A percentile compares a stretch with the other conserved stretches of the same genome.
Evolutionary conservation across 2,888 invertebrate species (phyloP).

Genomic region (Dasypogon diadema): DNA sequence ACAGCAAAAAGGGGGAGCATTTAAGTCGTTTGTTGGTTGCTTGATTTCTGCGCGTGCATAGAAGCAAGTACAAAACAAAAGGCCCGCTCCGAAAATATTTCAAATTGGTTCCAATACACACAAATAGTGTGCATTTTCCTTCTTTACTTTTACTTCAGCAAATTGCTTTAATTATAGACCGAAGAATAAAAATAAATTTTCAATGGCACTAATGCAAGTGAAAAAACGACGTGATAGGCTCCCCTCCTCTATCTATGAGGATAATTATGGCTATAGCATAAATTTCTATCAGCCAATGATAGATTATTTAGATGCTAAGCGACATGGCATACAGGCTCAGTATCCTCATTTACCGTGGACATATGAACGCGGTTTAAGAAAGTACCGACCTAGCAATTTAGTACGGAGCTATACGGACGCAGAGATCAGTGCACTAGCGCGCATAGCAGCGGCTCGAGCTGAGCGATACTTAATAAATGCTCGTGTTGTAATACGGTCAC

Average conservation of each 20-base stretch:
- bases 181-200: conserved; percentile 55
- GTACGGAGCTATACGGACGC: conserved; percentile 76
- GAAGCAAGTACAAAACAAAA: conserved; percentile 13
- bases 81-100: conserved; percentile 24
- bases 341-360: conserved; percentile 79
- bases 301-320: conserved; percentile 82
- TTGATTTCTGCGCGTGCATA: conserved; percentile 1
- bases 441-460: conserved; percentile 77
- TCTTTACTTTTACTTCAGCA: conserved; percentile 38
- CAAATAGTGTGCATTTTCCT: conserved; percentile 13
- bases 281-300: conserved; percentile 91
- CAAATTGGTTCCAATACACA: conserved; percentile 32
- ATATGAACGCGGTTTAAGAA: conserved; percentile 77
- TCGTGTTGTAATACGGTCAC: conserved; percentile 67
- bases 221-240: conserved; percentile 69
- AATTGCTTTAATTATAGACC: conserved; percentile 19
- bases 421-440: conserved; percentile 76
- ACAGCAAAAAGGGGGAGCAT: conserved; percentile 15
- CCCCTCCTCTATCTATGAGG: conserved; percentile 79
- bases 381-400: conserved; percentile 75
- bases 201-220: conserved; percentile 67
- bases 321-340: conserved; percentile 65
- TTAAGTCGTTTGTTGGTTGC: neutral
- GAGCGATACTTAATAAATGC: conserved; percentile 73
- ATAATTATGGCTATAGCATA: conserved; percentile 86